Percentiles rank a stretch among this genome's conserved stretches.
These are phyloP conservation scores for Hypanus sabinus DNA, from an alignment of 2,113 vertebrate genomes.

Conservation along the genomic window DNA sequence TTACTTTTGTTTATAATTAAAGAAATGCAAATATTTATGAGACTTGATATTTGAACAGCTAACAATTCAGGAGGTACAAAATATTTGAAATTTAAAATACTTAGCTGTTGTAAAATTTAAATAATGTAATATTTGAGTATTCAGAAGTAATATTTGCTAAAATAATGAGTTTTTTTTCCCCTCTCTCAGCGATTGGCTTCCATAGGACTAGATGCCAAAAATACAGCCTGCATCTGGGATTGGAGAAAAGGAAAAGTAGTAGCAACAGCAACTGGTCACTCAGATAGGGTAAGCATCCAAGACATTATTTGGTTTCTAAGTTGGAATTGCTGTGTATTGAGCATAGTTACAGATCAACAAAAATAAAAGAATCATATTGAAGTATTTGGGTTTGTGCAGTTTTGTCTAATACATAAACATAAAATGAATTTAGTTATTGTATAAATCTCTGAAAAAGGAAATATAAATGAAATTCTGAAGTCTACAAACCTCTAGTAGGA, in stretches of 20 bases:
- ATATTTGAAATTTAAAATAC: not conserved
- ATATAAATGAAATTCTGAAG: not conserved
- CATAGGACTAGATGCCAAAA: conserved; percentile 90
- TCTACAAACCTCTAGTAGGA: not conserved
- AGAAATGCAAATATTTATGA: not conserved
- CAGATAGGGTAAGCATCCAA: conserved; percentile 63
- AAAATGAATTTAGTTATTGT: not conserved
- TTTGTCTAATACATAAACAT: not conserved
- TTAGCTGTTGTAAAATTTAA: not conserved
- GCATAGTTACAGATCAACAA: not conserved
- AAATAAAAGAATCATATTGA: not conserved
- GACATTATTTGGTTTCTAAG: not conserved
- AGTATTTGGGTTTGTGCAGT: not conserved
- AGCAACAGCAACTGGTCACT: conserved; percentile 87
- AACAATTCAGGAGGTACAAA: not conserved
- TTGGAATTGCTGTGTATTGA: not conserved
- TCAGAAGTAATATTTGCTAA: not conserved
- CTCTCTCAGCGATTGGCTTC: conserved; percentile 74
- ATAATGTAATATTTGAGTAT: not conserved
- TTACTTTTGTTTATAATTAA: not conserved
- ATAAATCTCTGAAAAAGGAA: not conserved
- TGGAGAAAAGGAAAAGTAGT: conserved; percentile 87
- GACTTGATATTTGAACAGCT: not conserved
- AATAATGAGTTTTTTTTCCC: conserved; percentile 37
- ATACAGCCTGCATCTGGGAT: conserved; percentile 90